phyloP scores from a whole-genome alignment of 2,797 vertebrate species.

The Meda fulgida region DNA sequence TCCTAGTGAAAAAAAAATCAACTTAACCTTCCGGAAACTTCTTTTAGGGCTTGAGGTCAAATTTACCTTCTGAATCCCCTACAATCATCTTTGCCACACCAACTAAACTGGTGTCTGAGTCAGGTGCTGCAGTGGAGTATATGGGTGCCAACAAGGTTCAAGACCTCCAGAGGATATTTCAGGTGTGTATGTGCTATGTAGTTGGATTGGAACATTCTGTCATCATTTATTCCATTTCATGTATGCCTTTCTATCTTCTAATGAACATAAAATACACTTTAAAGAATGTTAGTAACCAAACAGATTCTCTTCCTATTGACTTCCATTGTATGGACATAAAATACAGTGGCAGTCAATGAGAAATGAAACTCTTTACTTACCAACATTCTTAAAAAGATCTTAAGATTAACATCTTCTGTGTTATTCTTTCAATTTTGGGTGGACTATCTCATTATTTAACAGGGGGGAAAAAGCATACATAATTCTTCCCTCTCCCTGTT shows the following conservation, averaged over 20 bases:
- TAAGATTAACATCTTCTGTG: not conserved
- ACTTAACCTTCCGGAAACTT: constrained; percentile 12
- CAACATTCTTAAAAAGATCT: not conserved
- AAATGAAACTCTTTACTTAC: not conserved
- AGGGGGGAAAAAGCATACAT: not conserved
- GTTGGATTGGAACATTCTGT: not conserved
- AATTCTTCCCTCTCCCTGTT: not conserved
- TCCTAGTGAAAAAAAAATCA: not conserved
- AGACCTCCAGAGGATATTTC: constrained; percentile 90
- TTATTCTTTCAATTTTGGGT: not conserved
- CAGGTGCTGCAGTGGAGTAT: constrained; percentile 72
- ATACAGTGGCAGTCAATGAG: not conserved
- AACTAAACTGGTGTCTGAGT: constrained; percentile 81
- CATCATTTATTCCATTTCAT: not conserved
- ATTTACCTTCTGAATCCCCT: constrained; percentile 79
- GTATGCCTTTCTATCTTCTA: not conserved
- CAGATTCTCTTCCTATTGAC: not conserved
- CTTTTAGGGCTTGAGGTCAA: constrained; percentile 86
- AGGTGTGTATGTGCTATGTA: constrained; percentile 77
- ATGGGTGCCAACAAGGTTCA: constrained; percentile 86
- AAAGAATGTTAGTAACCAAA: not conserved
- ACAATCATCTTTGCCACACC: constrained; percentile 85
- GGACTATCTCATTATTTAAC: not conserved
- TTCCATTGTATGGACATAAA: not conserved
- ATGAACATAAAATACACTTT: not conserved